Evolutionary conservation across 2,888 invertebrate species (phyloP).

Genomic region (Siphonodentalium dalli): DNA sequence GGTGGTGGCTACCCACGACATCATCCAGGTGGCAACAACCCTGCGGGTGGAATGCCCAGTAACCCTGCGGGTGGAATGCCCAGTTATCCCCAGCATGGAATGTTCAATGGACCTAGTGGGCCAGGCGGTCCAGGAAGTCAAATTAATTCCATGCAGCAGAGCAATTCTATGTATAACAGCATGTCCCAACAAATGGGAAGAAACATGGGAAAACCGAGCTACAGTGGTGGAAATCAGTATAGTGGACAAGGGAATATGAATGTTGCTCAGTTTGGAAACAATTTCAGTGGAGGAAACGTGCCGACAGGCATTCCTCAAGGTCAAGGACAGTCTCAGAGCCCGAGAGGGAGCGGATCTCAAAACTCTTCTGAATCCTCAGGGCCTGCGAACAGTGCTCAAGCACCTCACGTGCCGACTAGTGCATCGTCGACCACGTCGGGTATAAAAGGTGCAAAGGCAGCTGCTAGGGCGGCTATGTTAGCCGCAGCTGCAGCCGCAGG

Average conservation of each 20-base stretch:
- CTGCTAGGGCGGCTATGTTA: constrained; percentile 59
- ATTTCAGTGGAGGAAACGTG: too few species aligned
- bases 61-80: constrained; percentile 38
- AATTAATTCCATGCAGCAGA: constrained; percentile 22
- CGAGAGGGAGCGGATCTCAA: constrained; percentile 6
- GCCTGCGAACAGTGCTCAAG: constrained; percentile 8
- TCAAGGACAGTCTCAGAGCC: constrained; percentile 11
- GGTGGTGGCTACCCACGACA: too few species aligned
- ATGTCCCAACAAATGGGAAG: constrained; percentile 38
- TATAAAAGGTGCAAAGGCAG: constrained; percentile 58
- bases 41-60: constrained; percentile 36
- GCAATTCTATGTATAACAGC: constrained; percentile 38
- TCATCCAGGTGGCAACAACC: too few species aligned
- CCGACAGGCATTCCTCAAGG: too few species aligned
- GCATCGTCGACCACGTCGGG: constrained; percentile 28
- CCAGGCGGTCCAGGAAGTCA: constrained; percentile 33
- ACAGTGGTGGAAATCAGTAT: constrained; percentile 30
- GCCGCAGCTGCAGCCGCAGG: constrained; percentile 56
- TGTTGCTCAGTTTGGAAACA: constrained; percentile 44
- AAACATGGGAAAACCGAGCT: constrained; percentile 38
- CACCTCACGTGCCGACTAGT: constrained; percentile 11
- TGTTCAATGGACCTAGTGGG: constrained; percentile 47
- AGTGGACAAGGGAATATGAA: constrained; percentile 33
- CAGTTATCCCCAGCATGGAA: constrained; percentile 41
- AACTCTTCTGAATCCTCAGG: constrained; percentile 10